Conservation (phyloP, 1,140 invertebrate genomes). For the Temnothorax longispinosus region DNA sequence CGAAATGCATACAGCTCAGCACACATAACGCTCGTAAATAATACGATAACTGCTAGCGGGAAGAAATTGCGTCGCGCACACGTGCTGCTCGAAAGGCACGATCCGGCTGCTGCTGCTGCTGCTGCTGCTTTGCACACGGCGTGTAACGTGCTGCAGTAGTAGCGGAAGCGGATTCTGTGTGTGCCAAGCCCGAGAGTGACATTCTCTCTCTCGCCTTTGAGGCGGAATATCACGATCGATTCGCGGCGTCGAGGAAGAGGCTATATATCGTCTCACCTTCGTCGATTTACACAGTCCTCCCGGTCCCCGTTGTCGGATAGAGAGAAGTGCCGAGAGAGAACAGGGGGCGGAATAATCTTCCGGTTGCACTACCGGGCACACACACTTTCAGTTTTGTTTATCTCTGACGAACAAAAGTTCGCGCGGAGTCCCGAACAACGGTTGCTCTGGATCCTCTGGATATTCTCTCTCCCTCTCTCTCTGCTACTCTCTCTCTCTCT, state of each 20-base stretch:
- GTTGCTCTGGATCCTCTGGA: slow-evolving; percentile 2
- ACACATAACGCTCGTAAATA: slow-evolving; percentile 44
- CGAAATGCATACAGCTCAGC: slow-evolving; percentile 16
- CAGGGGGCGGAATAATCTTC: slow-evolving; percentile 54
- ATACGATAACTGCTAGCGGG: slow-evolving; percentile 42
- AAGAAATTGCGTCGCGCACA: slow-evolving; percentile 51
- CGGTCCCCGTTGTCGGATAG: neutral
- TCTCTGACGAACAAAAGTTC: slow-evolving; percentile 57
- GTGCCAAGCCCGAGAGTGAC: slow-evolving; percentile 51
- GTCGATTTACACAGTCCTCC: slow-evolving; percentile 47
- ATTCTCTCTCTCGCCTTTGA: slow-evolving; percentile 59
- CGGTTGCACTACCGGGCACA: slow-evolving; percentile 47
- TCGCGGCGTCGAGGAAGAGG: slow-evolving; percentile 46
- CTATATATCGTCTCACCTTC: slow-evolving; percentile 53
- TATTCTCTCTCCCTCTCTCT: neutral
- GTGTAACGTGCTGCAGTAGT: slow-evolving; percentile 26
- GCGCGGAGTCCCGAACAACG: slow-evolving; percentile 34
- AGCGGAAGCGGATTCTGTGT: slow-evolving; percentile 48
- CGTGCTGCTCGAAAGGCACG: neutral
- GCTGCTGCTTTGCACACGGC: slow-evolving; percentile 43
- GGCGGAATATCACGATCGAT: slow-evolving; percentile 61
- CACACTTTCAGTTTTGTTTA: slow-evolving; percentile 61
- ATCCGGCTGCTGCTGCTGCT: neutral
- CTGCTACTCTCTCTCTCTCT: neutral
- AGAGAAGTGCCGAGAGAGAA: slow-evolving; percentile 8